These are phyloP conservation scores for Brenthis ino DNA, from an alignment of 2,888 invertebrate species.

Conservation along the genomic window DNA sequence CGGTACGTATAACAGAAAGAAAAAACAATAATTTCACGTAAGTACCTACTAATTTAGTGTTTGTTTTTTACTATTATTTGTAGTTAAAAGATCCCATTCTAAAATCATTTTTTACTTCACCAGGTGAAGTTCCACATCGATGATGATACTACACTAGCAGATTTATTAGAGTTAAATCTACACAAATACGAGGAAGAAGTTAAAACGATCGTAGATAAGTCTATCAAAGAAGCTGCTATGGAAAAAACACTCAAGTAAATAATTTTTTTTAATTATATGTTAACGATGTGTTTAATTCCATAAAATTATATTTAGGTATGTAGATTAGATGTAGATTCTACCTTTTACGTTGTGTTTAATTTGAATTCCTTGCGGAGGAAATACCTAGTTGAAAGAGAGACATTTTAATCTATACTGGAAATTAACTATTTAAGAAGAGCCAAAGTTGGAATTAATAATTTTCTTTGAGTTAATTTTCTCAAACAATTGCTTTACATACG, in stretches of 20 bases:
- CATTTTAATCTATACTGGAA: too few relatives aligned
- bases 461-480: too few relatives aligned
- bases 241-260: conserved; percentile 89
- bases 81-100: background rate
- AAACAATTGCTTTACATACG: too few relatives aligned
- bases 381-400: too few relatives aligned
- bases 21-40: conserved; percentile 1
- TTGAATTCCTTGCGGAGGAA: too few relatives aligned
- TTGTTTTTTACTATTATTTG: background rate
- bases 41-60: background rate
- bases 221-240: conserved; percentile 98
- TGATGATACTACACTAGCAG: conserved; percentile 92
- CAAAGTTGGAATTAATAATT: too few relatives aligned
- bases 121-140: conserved; percentile 91
- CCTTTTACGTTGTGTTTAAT: too few relatives aligned
- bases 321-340: too few relatives aligned
- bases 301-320: too few relatives aligned
- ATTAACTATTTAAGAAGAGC: too few relatives aligned
- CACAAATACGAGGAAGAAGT: conserved; percentile 98
- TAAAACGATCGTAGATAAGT: conserved; percentile 96
- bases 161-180: conserved; percentile 92
- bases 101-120: background rate
- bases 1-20: background rate
- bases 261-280: background rate
- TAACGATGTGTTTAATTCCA: background rate